Conservation (phyloP, 30 jellyfish, hydroid and myxozoan species). For the Rhopilema esculentum region DNA sequence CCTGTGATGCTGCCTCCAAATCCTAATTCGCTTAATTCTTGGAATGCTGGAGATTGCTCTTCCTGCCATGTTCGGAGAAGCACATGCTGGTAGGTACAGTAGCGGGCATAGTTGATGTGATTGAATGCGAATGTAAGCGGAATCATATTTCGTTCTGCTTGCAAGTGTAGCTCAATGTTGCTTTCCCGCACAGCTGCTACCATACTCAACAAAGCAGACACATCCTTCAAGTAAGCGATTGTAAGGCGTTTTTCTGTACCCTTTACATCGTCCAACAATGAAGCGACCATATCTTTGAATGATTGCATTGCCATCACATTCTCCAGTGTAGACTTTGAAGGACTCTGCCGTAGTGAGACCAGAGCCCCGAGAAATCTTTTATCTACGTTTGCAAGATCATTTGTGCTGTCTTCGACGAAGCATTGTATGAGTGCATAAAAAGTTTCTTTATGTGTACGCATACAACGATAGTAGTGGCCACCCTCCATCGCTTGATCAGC, state of each 20-base stretch:
- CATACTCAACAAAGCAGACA: conserved; percentile 52
- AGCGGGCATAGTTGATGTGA: conserved; percentile 66
- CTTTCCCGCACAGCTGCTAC: conserved; percentile 54
- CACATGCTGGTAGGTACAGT: conserved; percentile 51
- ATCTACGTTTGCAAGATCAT: background rate
- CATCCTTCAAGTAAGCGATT: conserved; percentile 41
- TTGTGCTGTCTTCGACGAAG: conserved; percentile 16
- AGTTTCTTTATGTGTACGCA: conserved; percentile 51
- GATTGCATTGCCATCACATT: conserved; percentile 10
- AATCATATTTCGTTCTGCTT: conserved; percentile 54
- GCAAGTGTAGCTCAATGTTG: conserved; percentile 52
- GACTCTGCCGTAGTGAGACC: too few species aligned
- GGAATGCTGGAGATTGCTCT: conserved; percentile 51
- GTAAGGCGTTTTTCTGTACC: conserved; percentile 43
- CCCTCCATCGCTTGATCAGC: conserved; percentile 52
- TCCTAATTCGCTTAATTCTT: conserved; percentile 21
- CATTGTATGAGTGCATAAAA: conserved; percentile 45
- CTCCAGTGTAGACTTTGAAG: conserved; percentile 9
- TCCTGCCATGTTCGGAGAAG: background rate
- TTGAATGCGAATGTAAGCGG: conserved; percentile 45
- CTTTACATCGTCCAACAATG: conserved; percentile 18
- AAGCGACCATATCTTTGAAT: background rate
- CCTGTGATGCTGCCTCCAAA: conserved; percentile 43
- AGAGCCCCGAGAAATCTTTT: too few species aligned
- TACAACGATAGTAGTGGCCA: conserved; percentile 44